Conservation (phyloP, 2,888 invertebrate species). For the Rhamnusium bicolor region DNA sequence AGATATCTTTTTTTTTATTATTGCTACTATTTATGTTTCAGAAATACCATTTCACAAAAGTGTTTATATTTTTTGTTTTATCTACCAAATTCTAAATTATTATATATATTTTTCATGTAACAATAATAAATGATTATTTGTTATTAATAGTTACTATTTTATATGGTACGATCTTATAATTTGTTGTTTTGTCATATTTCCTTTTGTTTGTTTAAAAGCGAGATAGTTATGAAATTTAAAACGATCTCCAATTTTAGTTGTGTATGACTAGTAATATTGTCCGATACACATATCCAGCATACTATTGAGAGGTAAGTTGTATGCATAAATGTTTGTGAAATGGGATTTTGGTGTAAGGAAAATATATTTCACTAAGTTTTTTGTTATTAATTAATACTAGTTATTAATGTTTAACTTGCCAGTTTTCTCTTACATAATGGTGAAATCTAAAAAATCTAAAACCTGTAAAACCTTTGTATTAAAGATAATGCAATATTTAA, state of each 20-base stretch:
- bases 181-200: neutral
- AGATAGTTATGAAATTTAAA: neutral
- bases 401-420: neutral
- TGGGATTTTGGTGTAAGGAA: neutral
- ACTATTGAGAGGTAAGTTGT: neutral
- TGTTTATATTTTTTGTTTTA: neutral
- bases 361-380: neutral
- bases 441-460: too few relatives aligned
- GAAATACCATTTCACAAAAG: constrained; percentile 12
- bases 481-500: neutral
- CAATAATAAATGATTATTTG: neutral
- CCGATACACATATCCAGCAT: constrained; percentile 11
- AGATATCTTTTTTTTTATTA: constrained; percentile 19
- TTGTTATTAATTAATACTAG: neutral
- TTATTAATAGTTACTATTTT: neutral
- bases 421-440: neutral
- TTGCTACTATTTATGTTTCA: neutral
- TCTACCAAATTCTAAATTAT: neutral
- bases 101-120: neutral
- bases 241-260: neutral
- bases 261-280: neutral
- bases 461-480: neutral
- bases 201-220: neutral
- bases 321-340: constrained; percentile 3
- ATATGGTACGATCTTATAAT: neutral